These are phyloP conservation scores for Tragulus kanchil DNA, from an alignment of 2,113 vertebrate genomes.

Conservation along the genomic window DNA sequence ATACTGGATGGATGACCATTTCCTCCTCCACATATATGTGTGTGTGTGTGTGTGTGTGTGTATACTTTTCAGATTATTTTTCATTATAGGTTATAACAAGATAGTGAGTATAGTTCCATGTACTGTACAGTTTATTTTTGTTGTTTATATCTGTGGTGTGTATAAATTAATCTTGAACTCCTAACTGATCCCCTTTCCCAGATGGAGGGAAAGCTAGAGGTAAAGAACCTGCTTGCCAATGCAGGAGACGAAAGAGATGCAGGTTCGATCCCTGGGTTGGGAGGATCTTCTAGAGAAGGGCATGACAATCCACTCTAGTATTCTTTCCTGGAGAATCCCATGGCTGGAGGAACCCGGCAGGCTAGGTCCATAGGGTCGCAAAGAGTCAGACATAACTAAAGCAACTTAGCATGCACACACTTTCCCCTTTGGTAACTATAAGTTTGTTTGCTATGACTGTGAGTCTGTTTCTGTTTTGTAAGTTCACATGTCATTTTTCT, in stretches of 20 bases:
- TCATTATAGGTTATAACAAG: not conserved
- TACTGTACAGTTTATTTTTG: accelerated
- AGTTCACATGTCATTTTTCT: not conserved
- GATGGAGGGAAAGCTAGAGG: not conserved
- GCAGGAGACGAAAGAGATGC: not conserved
- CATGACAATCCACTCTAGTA: not conserved
- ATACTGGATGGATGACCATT: too few species aligned
- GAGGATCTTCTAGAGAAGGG: not conserved
- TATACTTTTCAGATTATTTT: not conserved
- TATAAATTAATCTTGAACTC: not conserved
- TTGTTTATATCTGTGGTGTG: not conserved
- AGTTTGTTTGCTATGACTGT: not conserved
- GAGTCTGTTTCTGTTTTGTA: not conserved
- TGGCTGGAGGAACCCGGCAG: not conserved
- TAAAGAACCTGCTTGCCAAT: not conserved
- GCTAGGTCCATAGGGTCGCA: not conserved
- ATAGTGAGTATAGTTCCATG: not conserved
- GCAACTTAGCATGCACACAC: accelerated
- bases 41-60: not conserved
- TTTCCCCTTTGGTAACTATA: not conserved
- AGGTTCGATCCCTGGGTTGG: not conserved
- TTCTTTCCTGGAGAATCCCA: not conserved
- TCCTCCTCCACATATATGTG: too few species aligned
- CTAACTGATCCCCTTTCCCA: not conserved
- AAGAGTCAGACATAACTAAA: not conserved